Evolutionary conservation across 1,140 invertebrate genomes (phyloP).

Genomic region (Ips nitidus): DNA sequence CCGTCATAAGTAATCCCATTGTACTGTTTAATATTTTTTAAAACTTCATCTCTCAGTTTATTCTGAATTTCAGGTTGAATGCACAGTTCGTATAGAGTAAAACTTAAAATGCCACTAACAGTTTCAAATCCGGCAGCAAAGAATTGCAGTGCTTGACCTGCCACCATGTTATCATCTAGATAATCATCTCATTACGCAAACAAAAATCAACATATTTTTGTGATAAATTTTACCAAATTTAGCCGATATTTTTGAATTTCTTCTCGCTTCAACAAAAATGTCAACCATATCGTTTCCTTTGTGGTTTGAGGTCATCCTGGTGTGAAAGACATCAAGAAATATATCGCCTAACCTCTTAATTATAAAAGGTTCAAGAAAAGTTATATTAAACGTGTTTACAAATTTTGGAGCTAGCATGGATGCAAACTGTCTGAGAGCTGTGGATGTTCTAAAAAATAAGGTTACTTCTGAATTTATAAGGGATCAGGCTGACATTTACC

Average conservation of each 20-base stretch:
- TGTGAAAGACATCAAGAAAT: slow-evolving; percentile 43
- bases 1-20: slow-evolving; percentile 51
- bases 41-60: slow-evolving; percentile 49
- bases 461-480: background rate
- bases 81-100: slow-evolving; percentile 53
- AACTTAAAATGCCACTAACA: background rate
- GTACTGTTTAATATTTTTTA: slow-evolving; percentile 30
- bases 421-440: background rate
- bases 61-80: slow-evolving; percentile 56
- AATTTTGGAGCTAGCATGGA: background rate
- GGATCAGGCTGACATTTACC: background rate
- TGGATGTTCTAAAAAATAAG: background rate
- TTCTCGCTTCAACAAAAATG: slow-evolving; percentile 60
- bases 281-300: slow-evolving; percentile 43
- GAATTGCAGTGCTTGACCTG: slow-evolving; percentile 47
- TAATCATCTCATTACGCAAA: background rate
- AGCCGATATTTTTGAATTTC: slow-evolving; percentile 40
- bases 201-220: background rate
- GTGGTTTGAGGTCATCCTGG: slow-evolving; percentile 51
- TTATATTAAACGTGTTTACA: background rate
- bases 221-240: background rate
- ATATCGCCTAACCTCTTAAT: background rate
- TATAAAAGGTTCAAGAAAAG: background rate
- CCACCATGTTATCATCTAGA: slow-evolving; percentile 10
- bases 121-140: slow-evolving; percentile 52